Evolutionary conservation across 35 echinoderm and acorn worm species (phyloP).

Genomic region (Apostichopus japonicus): DNA sequence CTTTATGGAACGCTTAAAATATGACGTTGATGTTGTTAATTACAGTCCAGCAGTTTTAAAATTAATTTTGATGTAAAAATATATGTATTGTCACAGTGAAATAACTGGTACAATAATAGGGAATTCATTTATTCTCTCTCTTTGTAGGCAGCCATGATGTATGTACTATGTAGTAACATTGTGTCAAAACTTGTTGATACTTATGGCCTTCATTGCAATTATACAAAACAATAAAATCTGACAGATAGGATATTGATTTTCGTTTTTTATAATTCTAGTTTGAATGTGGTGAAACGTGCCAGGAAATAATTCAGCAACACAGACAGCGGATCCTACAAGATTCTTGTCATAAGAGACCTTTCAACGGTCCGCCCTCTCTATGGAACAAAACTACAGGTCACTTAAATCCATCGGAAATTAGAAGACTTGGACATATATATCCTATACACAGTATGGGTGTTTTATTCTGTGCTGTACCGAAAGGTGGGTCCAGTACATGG

Average conservation of each 20-base stretch:
- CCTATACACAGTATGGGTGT: neutral
- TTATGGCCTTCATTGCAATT: too few relatives aligned
- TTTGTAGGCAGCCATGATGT: too few relatives aligned
- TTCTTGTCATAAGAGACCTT: neutral
- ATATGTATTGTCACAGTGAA: too few relatives aligned
- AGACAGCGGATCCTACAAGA: neutral
- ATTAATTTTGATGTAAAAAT: too few relatives aligned
- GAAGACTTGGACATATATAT: neutral
- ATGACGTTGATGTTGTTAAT: too few relatives aligned
- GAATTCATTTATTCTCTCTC: too few relatives aligned
- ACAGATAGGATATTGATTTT: neutral
- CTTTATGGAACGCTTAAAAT: too few relatives aligned
- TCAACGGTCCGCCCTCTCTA: neutral
- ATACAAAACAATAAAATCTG: too few relatives aligned
- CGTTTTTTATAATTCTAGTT: neutral
- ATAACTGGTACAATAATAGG: too few relatives aligned
- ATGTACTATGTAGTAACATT: too few relatives aligned
- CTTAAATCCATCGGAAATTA: neutral
- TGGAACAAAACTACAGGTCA: conserved; percentile 2
- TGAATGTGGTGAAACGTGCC: neutral
- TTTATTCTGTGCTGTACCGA: conserved; percentile 9
- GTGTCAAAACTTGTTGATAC: too few relatives aligned
- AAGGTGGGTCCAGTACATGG: neutral
- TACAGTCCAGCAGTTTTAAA: too few relatives aligned
- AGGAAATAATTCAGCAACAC: neutral